phyloP scores from a whole-genome alignment of 2,888 invertebrate species.

The Dryobotodes eremita region DNA sequence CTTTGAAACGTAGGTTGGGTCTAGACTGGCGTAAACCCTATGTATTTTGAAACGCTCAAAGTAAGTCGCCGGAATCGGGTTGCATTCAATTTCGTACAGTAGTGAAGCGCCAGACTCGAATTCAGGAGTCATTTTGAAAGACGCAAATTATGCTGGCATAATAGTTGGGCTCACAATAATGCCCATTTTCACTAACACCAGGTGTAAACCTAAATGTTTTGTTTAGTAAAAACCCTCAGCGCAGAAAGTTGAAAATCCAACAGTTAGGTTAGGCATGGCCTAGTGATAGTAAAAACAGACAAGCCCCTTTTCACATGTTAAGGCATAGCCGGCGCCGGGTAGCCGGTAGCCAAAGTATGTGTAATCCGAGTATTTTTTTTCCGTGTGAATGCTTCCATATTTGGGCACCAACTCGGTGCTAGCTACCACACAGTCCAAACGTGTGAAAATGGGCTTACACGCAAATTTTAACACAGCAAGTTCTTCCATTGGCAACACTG shows the following conservation, averaged over 20 bases:
- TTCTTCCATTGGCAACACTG: slow-evolving; percentile 43
- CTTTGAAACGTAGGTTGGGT: slow-evolving; percentile 8
- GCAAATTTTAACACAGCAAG: slow-evolving; percentile 33
- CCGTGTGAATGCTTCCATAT: background rate
- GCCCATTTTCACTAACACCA: background rate
- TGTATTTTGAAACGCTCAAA: background rate
- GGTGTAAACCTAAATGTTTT: background rate
- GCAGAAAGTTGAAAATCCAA: background rate
- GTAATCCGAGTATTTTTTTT: background rate
- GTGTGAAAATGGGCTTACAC: slow-evolving; percentile 9
- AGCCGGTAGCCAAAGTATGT: background rate
- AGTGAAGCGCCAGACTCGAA: background rate
- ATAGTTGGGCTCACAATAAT: background rate
- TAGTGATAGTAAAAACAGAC: background rate
- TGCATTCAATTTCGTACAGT: background rate
- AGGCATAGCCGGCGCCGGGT: no score
- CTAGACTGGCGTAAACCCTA: background rate
- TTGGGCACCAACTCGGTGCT: no score
- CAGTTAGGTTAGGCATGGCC: background rate
- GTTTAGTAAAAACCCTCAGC: background rate
- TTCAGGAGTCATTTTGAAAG: background rate
- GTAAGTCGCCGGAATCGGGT: background rate
- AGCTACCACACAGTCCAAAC: no score
- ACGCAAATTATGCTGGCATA: background rate
- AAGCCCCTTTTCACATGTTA: background rate